These are phyloP conservation scores for Squalus acanthias DNA, from an alignment of 2,797 vertebrate genomes.

Conservation along the genomic window DNA sequence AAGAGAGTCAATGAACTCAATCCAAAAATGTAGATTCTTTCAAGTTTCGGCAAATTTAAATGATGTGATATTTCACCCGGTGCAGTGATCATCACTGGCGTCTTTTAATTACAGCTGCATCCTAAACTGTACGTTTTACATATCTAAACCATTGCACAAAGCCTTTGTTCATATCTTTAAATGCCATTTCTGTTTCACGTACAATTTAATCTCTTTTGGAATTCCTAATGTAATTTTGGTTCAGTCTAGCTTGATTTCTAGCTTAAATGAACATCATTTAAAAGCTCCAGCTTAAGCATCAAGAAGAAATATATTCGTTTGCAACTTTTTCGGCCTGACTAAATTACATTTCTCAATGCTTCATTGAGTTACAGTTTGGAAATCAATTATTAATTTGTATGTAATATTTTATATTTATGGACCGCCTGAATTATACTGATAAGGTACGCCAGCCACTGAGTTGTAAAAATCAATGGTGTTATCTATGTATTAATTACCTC, in stretches of 20 bases:
- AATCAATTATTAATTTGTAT: constrained; percentile 50
- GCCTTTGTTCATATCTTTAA: constrained; percentile 29
- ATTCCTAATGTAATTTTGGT: constrained; percentile 34
- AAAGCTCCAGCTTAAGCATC: constrained; percentile 33
- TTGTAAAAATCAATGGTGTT: constrained; percentile 70
- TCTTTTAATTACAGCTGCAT: background rate
- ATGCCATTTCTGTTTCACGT: constrained; percentile 22
- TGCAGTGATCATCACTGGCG: background rate
- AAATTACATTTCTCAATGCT: constrained; percentile 32
- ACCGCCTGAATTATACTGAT: constrained; percentile 87
- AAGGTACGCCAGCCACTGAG: constrained; percentile 80
- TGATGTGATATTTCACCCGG: background rate
- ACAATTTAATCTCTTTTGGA: constrained; percentile 27
- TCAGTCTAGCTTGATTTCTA: constrained; percentile 31
- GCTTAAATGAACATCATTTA: constrained; percentile 29
- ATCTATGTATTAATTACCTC: constrained; percentile 80
- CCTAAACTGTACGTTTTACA: background rate
- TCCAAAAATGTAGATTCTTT: background rate
- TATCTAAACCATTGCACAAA: background rate
- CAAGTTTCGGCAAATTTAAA: constrained; percentile 12
- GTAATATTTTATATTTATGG: constrained; percentile 82
- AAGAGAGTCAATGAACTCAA: background rate
- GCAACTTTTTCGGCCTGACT: constrained; percentile 34
- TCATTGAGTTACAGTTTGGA: constrained; percentile 33
- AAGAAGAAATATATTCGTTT: constrained; percentile 32